Conservation (phyloP, 2,888 invertebrate genomes). For the Nasonovia ribisnigri region DNA sequence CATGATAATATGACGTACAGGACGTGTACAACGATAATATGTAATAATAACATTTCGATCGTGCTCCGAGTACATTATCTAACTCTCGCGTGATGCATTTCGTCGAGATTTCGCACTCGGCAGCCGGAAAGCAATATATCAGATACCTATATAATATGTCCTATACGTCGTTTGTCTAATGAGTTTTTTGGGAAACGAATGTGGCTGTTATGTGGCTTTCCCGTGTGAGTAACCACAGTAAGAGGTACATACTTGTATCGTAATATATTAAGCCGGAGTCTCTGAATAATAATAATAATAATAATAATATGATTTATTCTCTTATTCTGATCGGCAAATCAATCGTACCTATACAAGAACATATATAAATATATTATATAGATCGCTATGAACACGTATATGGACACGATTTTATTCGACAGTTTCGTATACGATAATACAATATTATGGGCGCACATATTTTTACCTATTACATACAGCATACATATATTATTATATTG, state of each 20-base stretch:
- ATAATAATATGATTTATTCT: not conserved
- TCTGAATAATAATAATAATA: not conserved
- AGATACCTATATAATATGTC: not conserved
- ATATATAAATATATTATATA: not conserved
- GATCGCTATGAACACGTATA: not conserved
- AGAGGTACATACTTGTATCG: not conserved
- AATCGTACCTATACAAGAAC: not conserved
- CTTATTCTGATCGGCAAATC: not conserved
- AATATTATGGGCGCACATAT: not conserved
- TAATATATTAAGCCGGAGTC: not conserved
- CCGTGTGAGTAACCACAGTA: not conserved
- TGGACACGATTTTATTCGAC: slow-evolving; percentile 3
- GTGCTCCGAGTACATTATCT: not conserved
- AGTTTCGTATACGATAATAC: not conserved
- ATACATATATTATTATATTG: not conserved
- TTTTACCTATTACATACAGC: too few species aligned
- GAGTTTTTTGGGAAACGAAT: slow-evolving; percentile 34
- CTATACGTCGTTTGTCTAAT: slow-evolving; percentile 13
- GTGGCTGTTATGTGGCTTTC: not conserved
- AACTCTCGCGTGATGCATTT: not conserved
- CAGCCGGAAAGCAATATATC: not conserved
- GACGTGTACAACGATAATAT: not conserved
- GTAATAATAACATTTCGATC: slow-evolving; percentile 16
- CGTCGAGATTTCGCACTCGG: not conserved
- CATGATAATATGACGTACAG: not conserved